phyloP scores from a whole-genome alignment of 1,140 invertebrate genomes.

The Drosophila sucinea region DNA sequence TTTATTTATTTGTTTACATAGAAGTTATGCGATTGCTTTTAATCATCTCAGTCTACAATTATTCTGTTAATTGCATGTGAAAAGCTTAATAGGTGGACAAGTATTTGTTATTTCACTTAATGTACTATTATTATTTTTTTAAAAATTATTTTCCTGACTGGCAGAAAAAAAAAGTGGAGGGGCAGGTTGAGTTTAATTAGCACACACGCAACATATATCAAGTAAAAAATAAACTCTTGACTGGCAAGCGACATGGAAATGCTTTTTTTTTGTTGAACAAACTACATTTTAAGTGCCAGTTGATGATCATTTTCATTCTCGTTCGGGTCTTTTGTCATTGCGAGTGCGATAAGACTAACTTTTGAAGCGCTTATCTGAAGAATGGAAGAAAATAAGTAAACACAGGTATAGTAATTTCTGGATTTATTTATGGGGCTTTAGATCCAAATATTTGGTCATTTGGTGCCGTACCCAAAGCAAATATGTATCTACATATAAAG shows the following conservation, averaged over 20 bases:
- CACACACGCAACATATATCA: constrained; percentile 42
- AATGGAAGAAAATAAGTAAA: background rate
- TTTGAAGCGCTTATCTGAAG: constrained; percentile 2
- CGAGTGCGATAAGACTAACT: constrained; percentile 52
- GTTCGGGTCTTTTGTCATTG: constrained; percentile 27
- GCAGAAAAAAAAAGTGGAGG: constrained; percentile 4
- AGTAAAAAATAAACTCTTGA: constrained; percentile 26
- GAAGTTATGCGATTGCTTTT: background rate
- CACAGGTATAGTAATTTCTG: constrained; percentile 49
- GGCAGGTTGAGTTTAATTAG: constrained; percentile 61
- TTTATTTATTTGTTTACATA: background rate
- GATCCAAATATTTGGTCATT: constrained; percentile 67
- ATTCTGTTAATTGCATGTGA: background rate
- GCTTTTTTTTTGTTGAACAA: constrained; percentile 29
- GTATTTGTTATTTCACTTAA: background rate
- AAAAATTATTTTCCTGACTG: background rate
- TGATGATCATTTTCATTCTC: constrained; percentile 10
- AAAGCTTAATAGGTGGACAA: constrained; percentile 8
- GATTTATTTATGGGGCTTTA: constrained; percentile 61
- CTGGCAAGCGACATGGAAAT: constrained; percentile 28
- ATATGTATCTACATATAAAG: constrained; percentile 22
- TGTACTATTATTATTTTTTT: background rate
- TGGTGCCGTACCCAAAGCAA: constrained; percentile 42
- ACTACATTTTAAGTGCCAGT: constrained; percentile 4
- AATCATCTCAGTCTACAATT: background rate